Evolutionary conservation across 2,888 invertebrate species (phyloP), one percentile per base, ranked within the genome.

Genomic region (Drosophila emarginata): DNA sequence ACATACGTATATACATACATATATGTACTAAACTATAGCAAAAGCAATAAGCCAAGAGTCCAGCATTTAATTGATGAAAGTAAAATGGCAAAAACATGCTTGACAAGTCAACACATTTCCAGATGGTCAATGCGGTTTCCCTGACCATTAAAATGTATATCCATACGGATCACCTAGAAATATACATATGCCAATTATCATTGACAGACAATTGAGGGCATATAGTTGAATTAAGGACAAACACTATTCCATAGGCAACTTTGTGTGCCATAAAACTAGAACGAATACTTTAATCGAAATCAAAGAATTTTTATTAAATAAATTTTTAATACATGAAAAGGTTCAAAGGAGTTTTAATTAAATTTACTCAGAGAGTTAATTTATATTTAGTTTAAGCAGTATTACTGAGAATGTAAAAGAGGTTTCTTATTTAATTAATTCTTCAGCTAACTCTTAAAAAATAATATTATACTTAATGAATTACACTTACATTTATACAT

Each of bases 21-120:
- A 28, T 28, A 28, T 1, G 9, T 32, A 32, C 51, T 15, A 54
- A 45, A 45, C n/a, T n/a, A 23, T 23, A 23, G 9, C 18, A 45
- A 45, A 45, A 9, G 45, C 45, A 21, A 21, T 21, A 21, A 45
- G 45, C 45, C 45, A 45, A 21, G 9, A 7, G 45, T 45, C 15
- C n/a, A 4, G 15, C 45, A 45, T 45, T 45, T 45, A 45, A 45
- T 45, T 45, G 45, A 45, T 45, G 45, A 45, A 45, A 45, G 45
- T 45, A 45, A 45, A 45, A 18, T 45, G 21, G 45, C 21, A 45
- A 45, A 45, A 45, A 45, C 45, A 45, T 12, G 45, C n/a, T 37
- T 32, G 32, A 32, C 32, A 32, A 32, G 32, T 11, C 32, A 11
- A 32, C 32, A 37, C 45, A 21, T 45, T 45, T 45, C 18, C 45